Evolutionary conservation across 2,113 vertebrate species (phyloP), one percentile per base, ranked within the genome.

Genomic region (Motacilla tschutschensis): DNA sequence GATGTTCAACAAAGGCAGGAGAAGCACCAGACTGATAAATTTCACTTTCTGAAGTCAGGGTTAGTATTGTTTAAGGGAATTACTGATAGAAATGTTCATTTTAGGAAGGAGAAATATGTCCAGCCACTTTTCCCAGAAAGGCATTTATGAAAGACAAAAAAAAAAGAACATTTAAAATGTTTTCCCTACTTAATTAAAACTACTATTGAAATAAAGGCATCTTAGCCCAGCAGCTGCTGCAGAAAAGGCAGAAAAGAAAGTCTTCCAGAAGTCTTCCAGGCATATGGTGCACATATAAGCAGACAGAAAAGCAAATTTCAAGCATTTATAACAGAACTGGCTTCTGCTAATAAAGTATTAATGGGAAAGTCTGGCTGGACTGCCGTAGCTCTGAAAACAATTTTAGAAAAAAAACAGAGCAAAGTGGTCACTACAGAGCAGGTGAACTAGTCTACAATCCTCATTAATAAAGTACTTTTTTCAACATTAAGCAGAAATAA

Each of bases 321-420:
- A 57, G n/a, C 62, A 40, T 67, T 72, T 93, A 41, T 83, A 80
- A 60, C 50, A 73, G 29, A 88, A 82, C 29, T 50, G 78, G 26
- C n/a, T 88, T 87, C 69, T 88, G 41, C 84, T 93, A 86, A 90
- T 88, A 74, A 92, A 87, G 46, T 80, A 91, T 91, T 93, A 88
- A 93, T 90, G 65, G 69, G 29, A 87, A 88, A 71, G 48, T 83
- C 84, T 93, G 72, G 24, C 55, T 83, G 72, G 57, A 77, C 46
- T 83, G 46, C 65, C 46, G 14, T 53, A 90, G 57, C 72, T 77
- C 81, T 57, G 64, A 93, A 89, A 85, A 83, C 46, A 78, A 65
- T 91, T 94, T 87, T 53, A 71, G 46, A 57, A 90, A 71, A 71
- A 58, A 73, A 74, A 31, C 26, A 60, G 50, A 79, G 59, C 71